Conservation (phyloP, 2,113 vertebrate genomes). For the Boulengerochromis microlepis region DNA sequence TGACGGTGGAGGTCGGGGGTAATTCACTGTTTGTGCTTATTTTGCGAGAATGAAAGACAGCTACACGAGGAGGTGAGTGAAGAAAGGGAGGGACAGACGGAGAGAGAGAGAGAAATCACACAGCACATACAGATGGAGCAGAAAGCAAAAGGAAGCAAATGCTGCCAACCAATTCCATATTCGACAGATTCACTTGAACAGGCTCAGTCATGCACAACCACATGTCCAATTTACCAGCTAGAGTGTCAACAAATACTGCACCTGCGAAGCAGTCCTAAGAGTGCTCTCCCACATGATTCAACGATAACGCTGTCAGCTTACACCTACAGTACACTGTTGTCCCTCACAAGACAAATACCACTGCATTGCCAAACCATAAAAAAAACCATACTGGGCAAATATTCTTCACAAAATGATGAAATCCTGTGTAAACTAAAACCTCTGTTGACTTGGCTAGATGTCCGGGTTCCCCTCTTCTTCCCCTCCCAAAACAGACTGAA, state of each 20-base stretch:
- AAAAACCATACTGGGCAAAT: slow-evolving; percentile 4
- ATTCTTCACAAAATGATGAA: slow-evolving; percentile 37
- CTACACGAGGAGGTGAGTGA: neutral
- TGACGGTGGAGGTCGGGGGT: slow-evolving; percentile 5
- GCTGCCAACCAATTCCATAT: slow-evolving; percentile 40
- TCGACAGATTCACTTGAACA: slow-evolving; percentile 42
- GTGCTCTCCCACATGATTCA: slow-evolving; percentile 17
- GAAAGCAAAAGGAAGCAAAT: slow-evolving; percentile 18
- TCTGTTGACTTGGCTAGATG: neutral
- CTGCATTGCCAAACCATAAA: slow-evolving; percentile 1
- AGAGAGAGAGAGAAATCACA: neutral
- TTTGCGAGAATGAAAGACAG: neutral
- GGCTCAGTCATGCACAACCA: slow-evolving; percentile 46
- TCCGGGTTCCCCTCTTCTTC: neutral
- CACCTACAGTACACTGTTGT: slow-evolving; percentile 8
- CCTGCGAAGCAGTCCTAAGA: slow-evolving; percentile 21
- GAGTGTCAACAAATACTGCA: slow-evolving; percentile 51
- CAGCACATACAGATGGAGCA: neutral
- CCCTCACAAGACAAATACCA: slow-evolving; percentile 29
- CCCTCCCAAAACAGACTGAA: neutral
- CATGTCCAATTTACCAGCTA: slow-evolving; percentile 54
- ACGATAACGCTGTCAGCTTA: slow-evolving; percentile 27
- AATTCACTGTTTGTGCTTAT: slow-evolving; percentile 21
- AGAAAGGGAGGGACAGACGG: neutral
- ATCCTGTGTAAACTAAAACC: slow-evolving; percentile 20